Percentiles rank a stretch among this genome's conserved stretches.
phyloP scores from a whole-genome alignment of 2,888 invertebrate species.

The Plebejus anna region DNA sequence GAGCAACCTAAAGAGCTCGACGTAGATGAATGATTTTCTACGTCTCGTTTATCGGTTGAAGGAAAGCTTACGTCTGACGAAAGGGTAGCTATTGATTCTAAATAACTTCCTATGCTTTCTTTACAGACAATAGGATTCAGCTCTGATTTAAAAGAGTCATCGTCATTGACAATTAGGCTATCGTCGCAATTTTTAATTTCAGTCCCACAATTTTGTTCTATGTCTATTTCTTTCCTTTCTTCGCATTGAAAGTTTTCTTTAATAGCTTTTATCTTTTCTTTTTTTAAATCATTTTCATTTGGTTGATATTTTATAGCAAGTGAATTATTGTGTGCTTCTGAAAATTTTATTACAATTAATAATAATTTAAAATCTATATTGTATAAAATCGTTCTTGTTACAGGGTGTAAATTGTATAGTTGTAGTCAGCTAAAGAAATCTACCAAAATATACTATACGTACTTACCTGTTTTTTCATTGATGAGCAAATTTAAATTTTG shows the following conservation, averaged over 20 bases:
- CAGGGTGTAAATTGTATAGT: background rate
- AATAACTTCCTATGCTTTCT: background rate
- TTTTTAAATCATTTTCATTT: constrained; percentile 1
- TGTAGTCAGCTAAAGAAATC: constrained; percentile 1
- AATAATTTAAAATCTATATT: background rate
- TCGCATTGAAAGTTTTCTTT: background rate
- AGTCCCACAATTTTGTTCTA: constrained; percentile 1
- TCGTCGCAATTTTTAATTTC: background rate
- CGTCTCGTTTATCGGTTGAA: background rate
- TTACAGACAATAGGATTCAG: background rate
- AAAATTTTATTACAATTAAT: background rate
- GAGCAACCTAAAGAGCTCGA: constrained; percentile 42
- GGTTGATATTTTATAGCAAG: constrained; percentile 26
- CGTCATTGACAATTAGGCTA: background rate
- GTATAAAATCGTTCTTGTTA: background rate
- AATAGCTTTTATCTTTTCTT: background rate
- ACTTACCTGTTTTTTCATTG: constrained; percentile 3
- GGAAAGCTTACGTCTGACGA: background rate
- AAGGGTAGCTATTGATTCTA: constrained; percentile 8
- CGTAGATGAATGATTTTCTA: background rate
- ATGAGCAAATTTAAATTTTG: background rate
- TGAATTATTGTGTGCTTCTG: background rate
- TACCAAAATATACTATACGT: background rate
- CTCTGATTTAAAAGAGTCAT: background rate
- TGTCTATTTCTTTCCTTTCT: background rate